Conservation (phyloP, 1,140 invertebrate species). For the Paralvinella palmiformis region DNA sequence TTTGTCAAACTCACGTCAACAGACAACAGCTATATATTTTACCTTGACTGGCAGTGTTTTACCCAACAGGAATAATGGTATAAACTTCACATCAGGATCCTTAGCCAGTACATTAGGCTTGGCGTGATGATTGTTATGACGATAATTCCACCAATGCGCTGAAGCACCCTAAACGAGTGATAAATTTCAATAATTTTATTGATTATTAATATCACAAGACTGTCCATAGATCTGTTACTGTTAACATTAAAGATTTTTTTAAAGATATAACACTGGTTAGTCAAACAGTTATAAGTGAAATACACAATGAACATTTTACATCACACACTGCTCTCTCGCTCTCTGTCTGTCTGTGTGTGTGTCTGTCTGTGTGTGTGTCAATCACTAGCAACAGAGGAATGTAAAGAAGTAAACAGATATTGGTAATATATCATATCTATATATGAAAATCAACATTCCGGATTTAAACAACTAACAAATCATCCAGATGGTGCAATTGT, state of each 20-base stretch:
- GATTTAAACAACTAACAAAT: too few species aligned
- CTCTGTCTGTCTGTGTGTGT: too few species aligned
- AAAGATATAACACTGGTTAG: too few species aligned
- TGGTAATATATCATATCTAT: too few species aligned
- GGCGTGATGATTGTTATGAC: constrained; percentile 24
- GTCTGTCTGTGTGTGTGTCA: too few species aligned
- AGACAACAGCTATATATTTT: neutral
- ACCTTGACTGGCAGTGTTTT: constrained; percentile 12
- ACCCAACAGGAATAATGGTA: constrained; percentile 22
- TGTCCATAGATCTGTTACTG: neutral
- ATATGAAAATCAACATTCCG: too few species aligned
- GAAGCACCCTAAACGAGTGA: constrained; percentile 21
- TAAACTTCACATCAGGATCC: constrained; percentile 24
- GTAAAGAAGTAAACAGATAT: too few species aligned
- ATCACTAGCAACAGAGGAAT: too few species aligned
- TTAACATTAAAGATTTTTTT: neutral
- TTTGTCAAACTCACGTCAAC: neutral
- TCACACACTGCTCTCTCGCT: too few species aligned
- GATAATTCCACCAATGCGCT: constrained; percentile 24
- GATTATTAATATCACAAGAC: neutral
- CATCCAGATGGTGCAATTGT: too few species aligned
- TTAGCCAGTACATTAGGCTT: constrained; percentile 24
- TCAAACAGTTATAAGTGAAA: neutral
- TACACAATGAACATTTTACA: too few species aligned
- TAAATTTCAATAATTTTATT: neutral